phyloP scores from a whole-genome alignment of 2,888 invertebrate species.

The Ceraclea dissimilis region DNA sequence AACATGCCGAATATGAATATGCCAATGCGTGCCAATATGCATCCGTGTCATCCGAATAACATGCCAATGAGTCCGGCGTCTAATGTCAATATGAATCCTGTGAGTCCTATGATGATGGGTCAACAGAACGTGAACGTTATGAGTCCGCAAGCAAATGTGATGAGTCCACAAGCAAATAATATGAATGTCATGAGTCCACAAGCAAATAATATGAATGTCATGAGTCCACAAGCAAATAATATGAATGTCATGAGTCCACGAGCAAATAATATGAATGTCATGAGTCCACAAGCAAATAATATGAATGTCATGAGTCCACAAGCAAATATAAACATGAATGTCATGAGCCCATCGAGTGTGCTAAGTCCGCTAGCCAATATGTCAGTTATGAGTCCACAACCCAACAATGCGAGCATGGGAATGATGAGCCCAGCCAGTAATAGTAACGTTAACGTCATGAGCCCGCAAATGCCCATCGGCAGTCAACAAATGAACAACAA shows the following conservation, averaged over 20 bases:
- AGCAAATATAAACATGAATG: conserved; percentile 14
- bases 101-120: no score
- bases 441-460: conserved; percentile 34
- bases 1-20: not conserved
- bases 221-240: conserved; percentile 28
- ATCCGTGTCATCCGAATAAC: not conserved
- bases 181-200: conserved; percentile 44
- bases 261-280: conserved; percentile 31
- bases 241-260: conserved; percentile 27
- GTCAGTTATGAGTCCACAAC: conserved; percentile 44
- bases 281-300: conserved; percentile 31
- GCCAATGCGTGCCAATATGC: not conserved
- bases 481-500: conserved; percentile 40
- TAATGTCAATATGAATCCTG: no score
- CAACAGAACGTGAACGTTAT: not conserved
- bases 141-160: not conserved
- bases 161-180: not conserved
- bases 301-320: conserved; percentile 40
- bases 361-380: conserved; percentile 46
- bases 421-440: conserved; percentile 28
- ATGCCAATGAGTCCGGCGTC: no score
- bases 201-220: conserved; percentile 33
- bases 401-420: conserved; percentile 34
- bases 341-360: conserved; percentile 41
- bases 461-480: conserved; percentile 45